Percentiles rank a stretch among this genome's conserved stretches.
These are phyloP conservation scores for Trinectes maculatus DNA, from an alignment of 2,113 vertebrate species.

Conservation along the genomic window DNA sequence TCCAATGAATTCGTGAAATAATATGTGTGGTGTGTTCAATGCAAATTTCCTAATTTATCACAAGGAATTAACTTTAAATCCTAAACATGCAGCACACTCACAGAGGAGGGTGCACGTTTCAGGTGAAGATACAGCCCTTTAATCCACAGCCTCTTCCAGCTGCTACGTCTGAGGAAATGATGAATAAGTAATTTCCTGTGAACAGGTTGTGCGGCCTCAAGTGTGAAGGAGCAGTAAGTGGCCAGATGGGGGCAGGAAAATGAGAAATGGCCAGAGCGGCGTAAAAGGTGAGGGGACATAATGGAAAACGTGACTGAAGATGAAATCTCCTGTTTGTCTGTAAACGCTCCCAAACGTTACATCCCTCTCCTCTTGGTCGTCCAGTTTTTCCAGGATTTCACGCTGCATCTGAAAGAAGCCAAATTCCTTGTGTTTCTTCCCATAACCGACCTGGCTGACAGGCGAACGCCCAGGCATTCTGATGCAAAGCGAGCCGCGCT, in stretches of 20 bases:
- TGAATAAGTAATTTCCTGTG: slow-evolving; percentile 55
- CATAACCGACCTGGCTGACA: slow-evolving; percentile 57
- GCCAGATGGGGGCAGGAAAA: slow-evolving; percentile 38
- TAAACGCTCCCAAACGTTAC: background rate
- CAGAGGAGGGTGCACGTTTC: slow-evolving; percentile 12
- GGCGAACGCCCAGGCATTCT: slow-evolving; percentile 38
- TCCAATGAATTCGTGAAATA: background rate
- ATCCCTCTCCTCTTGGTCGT: background rate
- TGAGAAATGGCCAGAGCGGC: background rate
- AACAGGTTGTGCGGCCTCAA: slow-evolving; percentile 44
- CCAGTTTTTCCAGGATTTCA: slow-evolving; percentile 16
- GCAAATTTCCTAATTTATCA: slow-evolving; percentile 11
- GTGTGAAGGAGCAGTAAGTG: slow-evolving; percentile 10
- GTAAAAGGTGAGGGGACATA: background rate
- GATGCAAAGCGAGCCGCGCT: slow-evolving; percentile 60
- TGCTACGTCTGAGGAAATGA: background rate
- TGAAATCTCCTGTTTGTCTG: background rate
- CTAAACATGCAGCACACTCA: slow-evolving; percentile 28
- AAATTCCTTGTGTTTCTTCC: slow-evolving; percentile 45
- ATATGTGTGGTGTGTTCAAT: slow-evolving; percentile 19
- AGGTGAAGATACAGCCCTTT: slow-evolving; percentile 32
- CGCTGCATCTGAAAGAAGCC: slow-evolving; percentile 3
- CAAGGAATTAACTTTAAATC: slow-evolving; percentile 26
- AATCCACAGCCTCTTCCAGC: slow-evolving; percentile 29
- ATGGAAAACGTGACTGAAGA: background rate